These are phyloP conservation scores for Lydus trimaculatus DNA, from an alignment of 2,888 invertebrate genomes.

Conservation along the genomic window DNA sequence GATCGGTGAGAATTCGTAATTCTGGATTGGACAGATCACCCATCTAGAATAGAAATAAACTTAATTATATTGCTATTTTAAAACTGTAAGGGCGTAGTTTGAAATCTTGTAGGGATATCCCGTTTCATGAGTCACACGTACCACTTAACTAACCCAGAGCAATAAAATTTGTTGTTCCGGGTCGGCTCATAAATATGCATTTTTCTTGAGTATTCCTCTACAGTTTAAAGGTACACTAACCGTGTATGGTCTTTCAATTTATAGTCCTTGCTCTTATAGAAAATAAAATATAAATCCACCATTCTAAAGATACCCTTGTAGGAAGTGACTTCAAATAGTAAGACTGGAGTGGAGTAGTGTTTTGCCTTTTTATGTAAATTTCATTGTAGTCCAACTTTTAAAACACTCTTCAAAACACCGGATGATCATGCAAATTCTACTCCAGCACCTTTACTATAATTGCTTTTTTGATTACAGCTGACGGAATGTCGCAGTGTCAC, in stretches of 20 bases:
- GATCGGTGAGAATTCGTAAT: constrained; percentile 88
- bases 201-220: constrained; percentile 32
- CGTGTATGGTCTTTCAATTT: constrained; percentile 44
- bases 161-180: not conserved
- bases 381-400: constrained; percentile 60
- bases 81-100: not conserved
- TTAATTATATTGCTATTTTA: constrained; percentile 10
- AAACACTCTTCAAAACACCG: constrained; percentile 57
- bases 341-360: constrained; percentile 21
- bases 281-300: constrained; percentile 17
- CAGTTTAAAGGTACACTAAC: constrained; percentile 38
- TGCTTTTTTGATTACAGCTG: constrained; percentile 49
- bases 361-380: constrained; percentile 59
- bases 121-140: not conserved
- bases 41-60: constrained; percentile 70
- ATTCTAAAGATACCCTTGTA: not conserved
- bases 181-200: constrained; percentile 43
- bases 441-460: constrained; percentile 51
- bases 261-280: constrained; percentile 45
- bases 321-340: constrained; percentile 28
- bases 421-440: constrained; percentile 52
- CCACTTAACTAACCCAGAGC: not conserved
- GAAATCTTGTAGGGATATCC: not conserved
- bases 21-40: constrained; percentile 93
- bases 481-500: constrained; percentile 32